Evolutionary conservation across 2,888 invertebrate genomes (phyloP), one percentile per base, ranked within the genome.

Genomic region (Cryptops parisi): DNA sequence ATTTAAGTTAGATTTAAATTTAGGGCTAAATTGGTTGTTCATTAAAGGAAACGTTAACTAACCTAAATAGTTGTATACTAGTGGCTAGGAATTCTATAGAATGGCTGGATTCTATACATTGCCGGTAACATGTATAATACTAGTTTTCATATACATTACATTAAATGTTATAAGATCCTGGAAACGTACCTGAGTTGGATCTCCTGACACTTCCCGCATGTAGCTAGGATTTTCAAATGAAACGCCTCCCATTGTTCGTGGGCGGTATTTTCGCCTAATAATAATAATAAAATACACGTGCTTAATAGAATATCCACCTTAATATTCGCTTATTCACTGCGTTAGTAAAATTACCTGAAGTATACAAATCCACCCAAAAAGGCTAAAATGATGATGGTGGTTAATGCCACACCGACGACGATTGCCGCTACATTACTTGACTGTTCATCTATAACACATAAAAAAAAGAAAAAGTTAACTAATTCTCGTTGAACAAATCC

Each of bases 141-240:
- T n/a, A n/a, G n/a, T n/a, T n/a, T n/a, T n/a, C n/a, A n/a, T 38
- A 38, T 38, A 38, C 38, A 38, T 12, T 12, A 38, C 15, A 38
- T 12, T 12, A 38, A 38, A 12, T 38, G 15, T 38, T 38, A 38
- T 38, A 12, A 38, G 6, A 6, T 22, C 19, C 6, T 47, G n/a
- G n/a, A n/a, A n/a, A 5, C 52, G 43, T 46, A 60, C 60, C 59
- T 61, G 61, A 9, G 59, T 56, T 1, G 58, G 57, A 46, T 61
- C 59, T 19, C 56, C 57, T 38, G 55, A 59, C 19, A 56, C 59
- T 47, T 60, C 84, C 55, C 84, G 74, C 58, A 84, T 74, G 70
- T 85, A 85, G 66, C 84, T 84, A 9, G 86, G 85, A 68, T 86
- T 86, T 70, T 85, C 85, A 67, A 86, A 86, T 17, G 85, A 84